These are phyloP conservation scores for Hoplostethus mediterraneus DNA, from an alignment of 2,797 vertebrate species.

Conservation along the genomic window DNA sequence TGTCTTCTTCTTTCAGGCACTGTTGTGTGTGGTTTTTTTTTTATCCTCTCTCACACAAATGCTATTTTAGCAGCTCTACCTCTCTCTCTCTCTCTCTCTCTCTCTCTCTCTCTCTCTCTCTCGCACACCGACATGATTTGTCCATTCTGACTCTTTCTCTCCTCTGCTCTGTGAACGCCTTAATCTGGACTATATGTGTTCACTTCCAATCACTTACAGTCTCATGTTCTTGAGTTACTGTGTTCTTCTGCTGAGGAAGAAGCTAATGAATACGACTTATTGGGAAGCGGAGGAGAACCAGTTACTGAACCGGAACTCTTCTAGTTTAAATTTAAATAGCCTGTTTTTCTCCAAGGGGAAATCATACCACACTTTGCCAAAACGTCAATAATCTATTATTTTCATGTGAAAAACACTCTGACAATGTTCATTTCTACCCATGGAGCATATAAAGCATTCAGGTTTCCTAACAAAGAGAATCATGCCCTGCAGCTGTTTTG, in stretches of 20 bases:
- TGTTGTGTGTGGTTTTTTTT: slow-evolving; percentile 32
- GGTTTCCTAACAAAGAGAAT: slow-evolving; percentile 54
- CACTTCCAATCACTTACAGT: slow-evolving; percentile 58
- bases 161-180: slow-evolving; percentile 35
- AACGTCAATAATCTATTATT: slow-evolving; percentile 67
- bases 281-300: slow-evolving; percentile 48
- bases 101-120: slow-evolving; percentile 1
- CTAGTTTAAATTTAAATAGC: slow-evolving; percentile 61
- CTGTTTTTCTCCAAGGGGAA: slow-evolving; percentile 74
- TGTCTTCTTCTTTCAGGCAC: slow-evolving; percentile 16
- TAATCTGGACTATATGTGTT: slow-evolving; percentile 51
- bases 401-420: slow-evolving; percentile 47
- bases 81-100: slow-evolving; percentile 16
- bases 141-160: slow-evolving; percentile 32
- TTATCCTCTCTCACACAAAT: slow-evolving; percentile 23
- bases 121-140: slow-evolving; percentile 19
- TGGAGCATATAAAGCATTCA: slow-evolving; percentile 55
- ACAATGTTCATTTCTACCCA: slow-evolving; percentile 39
- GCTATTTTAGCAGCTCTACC: slow-evolving; percentile 41
- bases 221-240: slow-evolving; percentile 57
- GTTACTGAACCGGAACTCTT: slow-evolving; percentile 54
- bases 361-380: slow-evolving; percentile 59
- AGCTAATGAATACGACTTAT: slow-evolving; percentile 64
- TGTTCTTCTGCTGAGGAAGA: slow-evolving; percentile 57
- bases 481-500: slow-evolving; percentile 46